A percentile compares a stretch with the other conserved stretches of the same genome.
Conservation (phyloP, 2,888 invertebrate genomes). For the Luperina testacea region DNA sequence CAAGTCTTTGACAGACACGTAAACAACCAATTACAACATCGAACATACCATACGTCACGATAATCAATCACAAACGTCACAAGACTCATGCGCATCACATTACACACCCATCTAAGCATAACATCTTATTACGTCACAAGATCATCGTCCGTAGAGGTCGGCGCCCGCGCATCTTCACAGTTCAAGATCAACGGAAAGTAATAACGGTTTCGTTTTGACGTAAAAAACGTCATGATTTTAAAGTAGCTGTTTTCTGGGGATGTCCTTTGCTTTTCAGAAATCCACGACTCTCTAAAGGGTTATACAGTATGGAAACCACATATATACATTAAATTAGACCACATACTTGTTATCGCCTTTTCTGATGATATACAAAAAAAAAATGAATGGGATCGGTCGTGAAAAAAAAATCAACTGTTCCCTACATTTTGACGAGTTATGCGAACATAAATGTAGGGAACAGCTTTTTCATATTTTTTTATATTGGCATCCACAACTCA, state of each 20-base stretch:
- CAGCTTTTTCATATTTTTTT: no score
- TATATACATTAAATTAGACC: no score
- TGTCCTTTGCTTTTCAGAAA: background rate
- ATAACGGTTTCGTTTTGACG: constrained; percentile 47
- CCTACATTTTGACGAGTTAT: no score
- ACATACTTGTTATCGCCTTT: no score
- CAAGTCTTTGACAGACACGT: background rate
- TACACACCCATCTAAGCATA: constrained; percentile 7
- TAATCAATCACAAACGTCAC: constrained; percentile 48
- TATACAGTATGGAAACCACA: no score
- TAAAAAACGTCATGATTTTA: constrained; percentile 35
- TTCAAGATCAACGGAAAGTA: constrained; percentile 73
- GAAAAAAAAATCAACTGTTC: no score
- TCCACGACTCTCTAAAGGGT: no score
- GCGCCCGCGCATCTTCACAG: constrained; percentile 64
- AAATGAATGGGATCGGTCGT: no score
- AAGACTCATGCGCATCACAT: constrained; percentile 12
- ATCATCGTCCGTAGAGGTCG: constrained; percentile 47
- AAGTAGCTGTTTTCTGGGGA: background rate
- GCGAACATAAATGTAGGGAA: no score
- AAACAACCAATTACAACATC: constrained; percentile 13
- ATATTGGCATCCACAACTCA: constrained; percentile 90
- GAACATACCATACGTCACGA: constrained; percentile 5
- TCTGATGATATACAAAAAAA: no score
- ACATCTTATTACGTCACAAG: constrained; percentile 44